A percentile compares a stretch with the other conserved stretches of the same genome.
These are phyloP conservation scores for Lycaena phlaeas DNA, from an alignment of 2,888 invertebrate genomes.

Conservation along the genomic window DNA sequence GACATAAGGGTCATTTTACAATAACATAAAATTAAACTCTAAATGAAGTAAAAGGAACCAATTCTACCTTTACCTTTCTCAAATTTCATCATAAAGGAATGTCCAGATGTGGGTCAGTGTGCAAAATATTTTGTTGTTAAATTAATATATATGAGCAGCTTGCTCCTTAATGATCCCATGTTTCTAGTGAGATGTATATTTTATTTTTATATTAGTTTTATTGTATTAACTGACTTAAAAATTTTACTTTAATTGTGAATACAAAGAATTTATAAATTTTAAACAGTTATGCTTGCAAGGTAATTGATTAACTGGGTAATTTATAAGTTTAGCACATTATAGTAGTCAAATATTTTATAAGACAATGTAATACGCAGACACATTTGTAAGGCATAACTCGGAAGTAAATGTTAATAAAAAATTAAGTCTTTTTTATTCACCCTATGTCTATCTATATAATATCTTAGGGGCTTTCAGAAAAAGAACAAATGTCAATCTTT, in stretches of 20 bases:
- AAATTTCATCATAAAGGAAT: background rate
- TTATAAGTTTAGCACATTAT: slow-evolving; percentile 71
- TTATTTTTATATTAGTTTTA: slow-evolving; percentile 20
- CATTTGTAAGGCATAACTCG: slow-evolving; percentile 71
- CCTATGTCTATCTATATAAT: too few relatives aligned
- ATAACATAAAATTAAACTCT: too few relatives aligned
- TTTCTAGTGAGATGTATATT: slow-evolving; percentile 20
- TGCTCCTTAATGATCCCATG: slow-evolving; percentile 8
- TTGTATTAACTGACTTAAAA: slow-evolving; percentile 10
- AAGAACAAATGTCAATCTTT: too few relatives aligned
- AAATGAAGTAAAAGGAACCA: too few relatives aligned
- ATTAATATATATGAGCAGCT: background rate
- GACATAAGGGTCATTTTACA: background rate
- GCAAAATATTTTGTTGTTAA: background rate
- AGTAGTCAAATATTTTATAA: slow-evolving; percentile 60
- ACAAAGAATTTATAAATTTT: background rate
- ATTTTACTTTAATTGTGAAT: slow-evolving; percentile 7
- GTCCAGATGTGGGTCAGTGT: background rate
- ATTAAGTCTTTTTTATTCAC: slow-evolving; percentile 20
- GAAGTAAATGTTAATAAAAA: slow-evolving; percentile 67
- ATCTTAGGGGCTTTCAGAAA: too few relatives aligned
- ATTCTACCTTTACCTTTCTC: background rate
- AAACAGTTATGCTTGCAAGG: slow-evolving; percentile 47
- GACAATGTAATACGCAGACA: slow-evolving; percentile 65
- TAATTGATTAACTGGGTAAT: slow-evolving; percentile 59